A percentile compares a stretch with the other conserved stretches of the same genome.
These are phyloP conservation scores for Cololabis saira DNA, from an alignment of 2,113 vertebrate species.

Conservation along the genomic window DNA sequence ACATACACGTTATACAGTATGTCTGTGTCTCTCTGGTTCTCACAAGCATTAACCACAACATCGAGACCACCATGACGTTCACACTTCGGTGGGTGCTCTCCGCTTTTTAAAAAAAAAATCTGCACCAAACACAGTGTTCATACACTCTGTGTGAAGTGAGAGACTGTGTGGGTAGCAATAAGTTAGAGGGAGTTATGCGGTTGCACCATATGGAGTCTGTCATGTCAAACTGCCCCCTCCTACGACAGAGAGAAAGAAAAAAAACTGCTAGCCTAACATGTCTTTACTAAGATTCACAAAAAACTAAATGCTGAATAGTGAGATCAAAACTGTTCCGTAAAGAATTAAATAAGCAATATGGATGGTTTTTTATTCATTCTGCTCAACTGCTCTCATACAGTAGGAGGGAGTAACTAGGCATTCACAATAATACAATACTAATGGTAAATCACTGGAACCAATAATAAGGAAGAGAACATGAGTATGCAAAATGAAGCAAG, in stretches of 20 bases:
- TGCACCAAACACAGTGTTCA: not conserved
- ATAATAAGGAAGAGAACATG: not conserved
- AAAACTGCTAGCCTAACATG: not conserved
- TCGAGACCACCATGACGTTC: no score
- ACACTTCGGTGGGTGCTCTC: no score
- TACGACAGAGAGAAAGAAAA: not conserved
- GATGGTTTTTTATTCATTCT: not conserved
- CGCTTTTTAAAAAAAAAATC: not conserved
- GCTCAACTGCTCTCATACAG: not conserved
- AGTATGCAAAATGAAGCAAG: constrained; percentile 8
- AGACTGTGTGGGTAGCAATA: constrained; percentile 1
- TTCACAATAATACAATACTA: not conserved
- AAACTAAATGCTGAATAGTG: no score
- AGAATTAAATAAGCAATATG: not conserved
- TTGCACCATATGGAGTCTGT: constrained; percentile 41
- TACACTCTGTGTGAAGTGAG: constrained; percentile 7
- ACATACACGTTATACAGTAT: not conserved
- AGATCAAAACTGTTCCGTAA: no score
- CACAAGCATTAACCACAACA: constrained; percentile 3
- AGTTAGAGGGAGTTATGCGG: not conserved
- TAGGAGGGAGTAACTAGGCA: not conserved
- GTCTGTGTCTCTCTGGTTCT: not conserved
- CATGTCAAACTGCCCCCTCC: constrained; percentile 29
- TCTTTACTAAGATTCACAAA: not conserved
- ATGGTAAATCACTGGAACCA: not conserved